These are phyloP conservation scores for Acleris cristana DNA, from an alignment of 2,888 invertebrate species.

Conservation along the genomic window DNA sequence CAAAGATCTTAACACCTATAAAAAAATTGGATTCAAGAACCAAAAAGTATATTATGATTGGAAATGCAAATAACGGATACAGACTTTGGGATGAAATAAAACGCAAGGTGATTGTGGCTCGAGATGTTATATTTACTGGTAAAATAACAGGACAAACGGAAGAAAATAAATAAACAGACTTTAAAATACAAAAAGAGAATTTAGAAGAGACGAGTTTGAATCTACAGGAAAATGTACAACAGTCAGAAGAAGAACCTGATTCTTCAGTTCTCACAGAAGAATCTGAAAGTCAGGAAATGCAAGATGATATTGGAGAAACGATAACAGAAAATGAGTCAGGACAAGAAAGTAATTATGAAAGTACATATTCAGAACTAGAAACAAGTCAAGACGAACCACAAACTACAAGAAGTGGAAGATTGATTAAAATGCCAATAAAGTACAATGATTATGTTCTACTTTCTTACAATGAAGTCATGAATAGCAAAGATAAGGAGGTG, in stretches of 20 bases:
- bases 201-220: no score
- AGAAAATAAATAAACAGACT: neutral
- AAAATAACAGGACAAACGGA: neutral
- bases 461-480: constrained; percentile 1
- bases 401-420: constrained; percentile 1
- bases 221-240: no score
- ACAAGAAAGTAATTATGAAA: neutral
- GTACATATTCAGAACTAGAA: neutral
- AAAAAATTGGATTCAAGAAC: constrained; percentile 2
- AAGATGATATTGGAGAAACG: neutral
- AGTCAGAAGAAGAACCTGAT: no score
- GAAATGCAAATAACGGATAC: constrained; percentile 3
- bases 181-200: no score
- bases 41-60: constrained; percentile 1
- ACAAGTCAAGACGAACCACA: neutral
- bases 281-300: neutral
- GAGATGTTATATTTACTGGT: constrained; percentile 1
- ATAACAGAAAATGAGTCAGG: neutral
- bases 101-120: constrained; percentile 2
- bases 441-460: constrained; percentile 3
- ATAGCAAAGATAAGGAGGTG: neutral
- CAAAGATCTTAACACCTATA: neutral
- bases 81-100: constrained; percentile 1
- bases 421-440: neutral
- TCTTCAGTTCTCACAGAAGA: neutral